Conservation (phyloP, 2,113 vertebrate species). For the Sisor rabdophorus region DNA sequence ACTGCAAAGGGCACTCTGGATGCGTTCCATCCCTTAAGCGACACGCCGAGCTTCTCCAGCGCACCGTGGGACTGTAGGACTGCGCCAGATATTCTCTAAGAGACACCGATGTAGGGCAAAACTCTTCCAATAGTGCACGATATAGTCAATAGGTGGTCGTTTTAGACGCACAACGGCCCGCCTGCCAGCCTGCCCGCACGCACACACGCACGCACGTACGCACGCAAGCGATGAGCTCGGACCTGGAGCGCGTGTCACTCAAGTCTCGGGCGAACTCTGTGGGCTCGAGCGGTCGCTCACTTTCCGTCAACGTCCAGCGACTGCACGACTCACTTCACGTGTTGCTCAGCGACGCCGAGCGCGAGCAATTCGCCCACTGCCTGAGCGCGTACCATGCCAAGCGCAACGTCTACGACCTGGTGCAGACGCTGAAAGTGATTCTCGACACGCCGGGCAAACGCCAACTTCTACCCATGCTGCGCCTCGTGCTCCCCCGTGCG, state of each 20-base stretch:
- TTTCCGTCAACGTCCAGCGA: slow-evolving; percentile 85
- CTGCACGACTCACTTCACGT: slow-evolving; percentile 84
- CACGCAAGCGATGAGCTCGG: slow-evolving; percentile 72
- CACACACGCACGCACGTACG: not conserved
- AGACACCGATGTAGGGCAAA: not conserved
- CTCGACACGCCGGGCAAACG: slow-evolving; percentile 79
- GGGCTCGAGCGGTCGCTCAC: slow-evolving; percentile 71
- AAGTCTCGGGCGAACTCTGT: slow-evolving; percentile 73
- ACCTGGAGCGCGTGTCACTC: slow-evolving; percentile 75
- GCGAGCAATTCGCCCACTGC: slow-evolving; percentile 88
- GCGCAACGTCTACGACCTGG: slow-evolving; percentile 91
- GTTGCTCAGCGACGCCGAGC: slow-evolving; percentile 81
- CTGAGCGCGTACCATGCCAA: slow-evolving; percentile 88
- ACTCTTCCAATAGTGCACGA: not conserved
- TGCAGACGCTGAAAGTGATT: slow-evolving; percentile 83
- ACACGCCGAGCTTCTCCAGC: not conserved
- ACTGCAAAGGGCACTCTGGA: not conserved
- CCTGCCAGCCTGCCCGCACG: too few relatives aligned
- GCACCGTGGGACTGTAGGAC: slow-evolving; percentile 9
- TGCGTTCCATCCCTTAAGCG: not conserved
- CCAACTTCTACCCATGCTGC: slow-evolving; percentile 86
- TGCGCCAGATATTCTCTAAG: not conserved
- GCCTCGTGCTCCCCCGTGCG: slow-evolving; percentile 86
- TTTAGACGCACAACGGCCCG: too few relatives aligned
- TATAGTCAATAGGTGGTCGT: not conserved